Percentiles rank a stretch among this genome's conserved stretches.
Conservation (phyloP, 2,888 invertebrate genomes). For the Papilio elwesi region DNA sequence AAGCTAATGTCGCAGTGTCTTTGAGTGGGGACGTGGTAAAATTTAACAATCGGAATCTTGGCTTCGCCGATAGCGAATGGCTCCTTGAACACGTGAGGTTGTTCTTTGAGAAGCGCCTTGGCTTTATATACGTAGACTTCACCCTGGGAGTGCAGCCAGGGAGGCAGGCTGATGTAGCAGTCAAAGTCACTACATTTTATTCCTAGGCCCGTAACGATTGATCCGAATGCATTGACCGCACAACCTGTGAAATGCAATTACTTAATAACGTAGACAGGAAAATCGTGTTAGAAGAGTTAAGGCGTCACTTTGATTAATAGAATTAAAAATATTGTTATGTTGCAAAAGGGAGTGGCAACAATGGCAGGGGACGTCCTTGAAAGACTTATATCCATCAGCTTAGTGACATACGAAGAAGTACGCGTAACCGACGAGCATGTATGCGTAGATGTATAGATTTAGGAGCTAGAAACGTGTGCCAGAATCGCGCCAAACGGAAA, state of each 20-base stretch:
- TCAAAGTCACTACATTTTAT: conserved; percentile 90
- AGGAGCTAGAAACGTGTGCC: too few relatives aligned
- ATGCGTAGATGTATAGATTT: too few relatives aligned
- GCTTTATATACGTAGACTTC: conserved; percentile 55
- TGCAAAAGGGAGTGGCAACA: too few relatives aligned
- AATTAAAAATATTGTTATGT: too few relatives aligned
- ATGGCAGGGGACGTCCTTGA: too few relatives aligned
- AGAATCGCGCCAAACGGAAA: too few relatives aligned
- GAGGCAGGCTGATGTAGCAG: conserved; percentile 82
- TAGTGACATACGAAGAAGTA: too few relatives aligned
- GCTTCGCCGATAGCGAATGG: conserved; percentile 86
- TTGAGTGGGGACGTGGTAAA: conserved; percentile 84
- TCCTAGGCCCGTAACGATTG: conserved; percentile 88
- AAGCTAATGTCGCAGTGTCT: conserved; percentile 89
- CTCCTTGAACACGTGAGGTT: conserved; percentile 70
- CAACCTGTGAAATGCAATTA: conserved; percentile 61
- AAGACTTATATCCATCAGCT: too few relatives aligned
- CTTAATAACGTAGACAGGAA: too few relatives aligned
- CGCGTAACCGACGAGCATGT: too few relatives aligned
- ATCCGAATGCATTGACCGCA: conserved; percentile 86
- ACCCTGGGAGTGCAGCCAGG: conserved; percentile 37
- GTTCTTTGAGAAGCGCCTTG: conserved; percentile 64
- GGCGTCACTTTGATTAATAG: too few relatives aligned
- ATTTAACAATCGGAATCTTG: conserved; percentile 91
- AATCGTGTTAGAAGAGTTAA: too few relatives aligned